Evolutionary conservation across 2,797 vertebrate genomes (phyloP).

Genomic region (Luscinia luscinia): DNA sequence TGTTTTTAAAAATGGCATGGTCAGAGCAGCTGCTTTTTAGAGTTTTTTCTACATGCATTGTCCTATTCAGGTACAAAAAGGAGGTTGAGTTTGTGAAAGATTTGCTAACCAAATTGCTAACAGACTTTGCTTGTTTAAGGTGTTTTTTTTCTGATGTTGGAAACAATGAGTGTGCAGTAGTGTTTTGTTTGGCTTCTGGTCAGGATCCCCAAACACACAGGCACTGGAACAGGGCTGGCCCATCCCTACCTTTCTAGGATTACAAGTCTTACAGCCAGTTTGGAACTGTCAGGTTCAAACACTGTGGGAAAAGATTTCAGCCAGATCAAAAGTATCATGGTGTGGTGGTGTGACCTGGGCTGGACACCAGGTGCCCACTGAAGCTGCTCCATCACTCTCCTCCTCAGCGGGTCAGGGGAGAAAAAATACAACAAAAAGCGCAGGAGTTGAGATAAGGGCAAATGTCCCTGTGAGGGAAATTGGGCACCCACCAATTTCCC

Average conservation of each 20-base stretch:
- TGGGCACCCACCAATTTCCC: not conserved
- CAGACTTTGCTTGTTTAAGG: not conserved
- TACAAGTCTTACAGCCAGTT: not conserved
- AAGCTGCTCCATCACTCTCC: rapidly evolving
- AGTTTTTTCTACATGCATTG: not conserved
- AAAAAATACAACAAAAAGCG: not conserved
- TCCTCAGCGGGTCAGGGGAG: not conserved
- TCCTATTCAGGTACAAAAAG: not conserved
- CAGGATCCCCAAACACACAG: not conserved
- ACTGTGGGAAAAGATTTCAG: not conserved
- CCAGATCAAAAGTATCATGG: not conserved
- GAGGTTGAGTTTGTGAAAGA: not conserved
- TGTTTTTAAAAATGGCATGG: not conserved
- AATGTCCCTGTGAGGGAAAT: no score
- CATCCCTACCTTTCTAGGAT: not conserved
- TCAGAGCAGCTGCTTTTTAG: not conserved
- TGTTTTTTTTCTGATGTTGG: not conserved
- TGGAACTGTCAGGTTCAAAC: not conserved
- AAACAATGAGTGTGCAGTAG: not conserved
- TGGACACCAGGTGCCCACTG: not conserved
- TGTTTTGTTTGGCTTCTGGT: not conserved
- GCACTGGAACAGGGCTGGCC: not conserved
- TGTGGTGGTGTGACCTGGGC: not conserved
- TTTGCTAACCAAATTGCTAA: not conserved
- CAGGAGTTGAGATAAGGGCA: not conserved